Percentiles rank a stretch among this genome's conserved stretches.
Evolutionary conservation across 2,797 vertebrate genomes (phyloP).

Genomic region (Anguilla megastoma): DNA sequence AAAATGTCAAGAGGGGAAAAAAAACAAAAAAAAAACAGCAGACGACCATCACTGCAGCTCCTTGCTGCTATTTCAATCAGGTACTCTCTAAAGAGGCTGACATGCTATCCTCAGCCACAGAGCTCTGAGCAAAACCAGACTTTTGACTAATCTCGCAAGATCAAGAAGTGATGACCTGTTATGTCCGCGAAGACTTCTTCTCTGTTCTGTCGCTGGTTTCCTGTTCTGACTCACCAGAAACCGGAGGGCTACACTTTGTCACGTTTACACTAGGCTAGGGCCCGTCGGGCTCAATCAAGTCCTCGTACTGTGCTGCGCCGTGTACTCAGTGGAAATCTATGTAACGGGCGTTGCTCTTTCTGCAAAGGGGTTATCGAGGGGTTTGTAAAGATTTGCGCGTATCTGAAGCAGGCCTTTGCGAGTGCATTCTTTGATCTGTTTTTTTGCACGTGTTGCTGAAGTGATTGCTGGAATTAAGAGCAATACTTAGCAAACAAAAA

Average conservation of each 20-base stretch:
- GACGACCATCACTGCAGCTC: constrained; percentile 44
- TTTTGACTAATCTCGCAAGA: constrained; percentile 55
- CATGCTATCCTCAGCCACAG: constrained; percentile 64
- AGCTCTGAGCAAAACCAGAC: constrained; percentile 60
- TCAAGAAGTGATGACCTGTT: constrained; percentile 76
- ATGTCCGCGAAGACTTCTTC: constrained; percentile 72
- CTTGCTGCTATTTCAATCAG: constrained; percentile 73
- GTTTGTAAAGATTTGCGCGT: background rate
- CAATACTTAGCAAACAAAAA: background rate
- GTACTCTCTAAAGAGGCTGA: constrained; percentile 59
- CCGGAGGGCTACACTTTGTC: constrained; percentile 57
- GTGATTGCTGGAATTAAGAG: background rate
- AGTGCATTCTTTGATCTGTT: constrained; percentile 3
- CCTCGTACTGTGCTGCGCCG: constrained; percentile 41
- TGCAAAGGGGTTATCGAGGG: background rate
- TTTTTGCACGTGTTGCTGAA: background rate
- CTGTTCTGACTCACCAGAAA: constrained; percentile 69
- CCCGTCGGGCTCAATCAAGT: constrained; percentile 46
- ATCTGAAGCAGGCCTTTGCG: background rate
- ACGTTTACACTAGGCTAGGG: constrained; percentile 53
- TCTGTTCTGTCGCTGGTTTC: constrained; percentile 80
- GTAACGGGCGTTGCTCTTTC: background rate
- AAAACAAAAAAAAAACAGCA: constrained; percentile 27
- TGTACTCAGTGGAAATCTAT: background rate
- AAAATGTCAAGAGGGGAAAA: constrained; percentile 24